These are phyloP conservation scores for Prionchulus punctatus DNA, from an alignment of 2,888 invertebrate species.

Conservation along the genomic window DNA sequence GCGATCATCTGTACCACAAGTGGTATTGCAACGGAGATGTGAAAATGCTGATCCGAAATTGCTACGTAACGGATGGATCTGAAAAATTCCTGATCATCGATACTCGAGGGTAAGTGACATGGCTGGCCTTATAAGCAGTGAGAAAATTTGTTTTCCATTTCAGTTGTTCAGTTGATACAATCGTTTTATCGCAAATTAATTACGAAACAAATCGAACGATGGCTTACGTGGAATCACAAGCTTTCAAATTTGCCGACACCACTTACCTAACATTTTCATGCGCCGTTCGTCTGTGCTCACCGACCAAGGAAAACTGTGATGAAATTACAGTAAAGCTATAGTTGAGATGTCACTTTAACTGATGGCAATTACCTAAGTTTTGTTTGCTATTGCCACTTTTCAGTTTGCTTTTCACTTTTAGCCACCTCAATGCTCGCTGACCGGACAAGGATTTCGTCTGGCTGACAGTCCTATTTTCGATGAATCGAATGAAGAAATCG, in stretches of 20 bases:
- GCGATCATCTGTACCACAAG: not conserved
- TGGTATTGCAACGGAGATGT: not conserved
- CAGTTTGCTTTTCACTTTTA: not conserved
- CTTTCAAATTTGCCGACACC: slow-evolving; percentile 9
- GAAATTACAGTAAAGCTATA: not conserved
- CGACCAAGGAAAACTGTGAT: not conserved
- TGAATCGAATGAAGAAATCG: not conserved
- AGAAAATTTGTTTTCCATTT: not conserved
- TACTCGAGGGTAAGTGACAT: not conserved
- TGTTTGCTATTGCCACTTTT: too few species aligned
- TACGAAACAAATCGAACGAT: slow-evolving; percentile 5
- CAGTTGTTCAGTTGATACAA: slow-evolving; percentile 5
- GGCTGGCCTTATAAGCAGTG: too few species aligned
- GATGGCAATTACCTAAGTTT: too few species aligned
- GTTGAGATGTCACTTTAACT: too few species aligned
- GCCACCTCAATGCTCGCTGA: not conserved
- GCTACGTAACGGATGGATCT: not conserved
- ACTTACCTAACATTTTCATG: slow-evolving; percentile 4
- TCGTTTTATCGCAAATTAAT: not conserved
- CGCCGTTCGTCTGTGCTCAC: not conserved
- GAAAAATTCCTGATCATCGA: not conserved
- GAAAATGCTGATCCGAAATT: not conserved
- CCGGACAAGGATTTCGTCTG: too few species aligned
- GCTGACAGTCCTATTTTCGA: not conserved
- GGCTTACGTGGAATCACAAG: slow-evolving; percentile 6